Percentiles rank a stretch among this genome's conserved stretches.
These are phyloP conservation scores for Sapayoa aenigma DNA, from an alignment of 2,113 vertebrate species.

Conservation along the genomic window DNA sequence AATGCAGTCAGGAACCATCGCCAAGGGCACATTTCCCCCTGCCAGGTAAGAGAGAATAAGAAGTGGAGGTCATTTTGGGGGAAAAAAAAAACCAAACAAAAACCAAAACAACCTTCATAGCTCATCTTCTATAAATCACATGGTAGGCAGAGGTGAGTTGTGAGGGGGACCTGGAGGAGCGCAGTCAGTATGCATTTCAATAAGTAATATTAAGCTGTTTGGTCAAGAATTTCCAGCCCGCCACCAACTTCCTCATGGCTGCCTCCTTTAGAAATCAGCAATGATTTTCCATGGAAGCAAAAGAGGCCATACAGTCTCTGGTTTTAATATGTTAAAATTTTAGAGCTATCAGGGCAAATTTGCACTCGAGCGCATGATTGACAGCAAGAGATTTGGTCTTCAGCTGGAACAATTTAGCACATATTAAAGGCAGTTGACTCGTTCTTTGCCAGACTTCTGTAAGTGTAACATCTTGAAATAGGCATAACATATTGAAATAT, in stretches of 20 bases:
- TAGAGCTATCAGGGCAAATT: neutral
- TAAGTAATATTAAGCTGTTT: neutral
- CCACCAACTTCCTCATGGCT: neutral
- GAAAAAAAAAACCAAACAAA: neutral
- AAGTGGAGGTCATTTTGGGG: neutral
- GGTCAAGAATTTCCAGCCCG: neutral
- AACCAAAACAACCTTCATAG: neutral
- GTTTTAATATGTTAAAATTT: neutral
- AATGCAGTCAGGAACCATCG: neutral
- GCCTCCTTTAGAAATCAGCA: neutral
- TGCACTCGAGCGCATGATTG: neutral
- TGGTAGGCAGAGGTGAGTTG: neutral
- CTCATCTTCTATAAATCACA: neutral
- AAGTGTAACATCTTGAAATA: neutral
- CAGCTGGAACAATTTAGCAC: neutral
- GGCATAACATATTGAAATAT: neutral
- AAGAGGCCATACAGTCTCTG: neutral
- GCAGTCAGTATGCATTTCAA: neutral
- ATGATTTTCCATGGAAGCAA: neutral
- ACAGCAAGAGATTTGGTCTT: neutral
- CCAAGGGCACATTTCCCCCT: neutral
- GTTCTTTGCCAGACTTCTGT: neutral
- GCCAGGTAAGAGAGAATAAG: neutral
- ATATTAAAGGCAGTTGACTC: neutral
- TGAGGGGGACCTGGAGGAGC: neutral